These are phyloP conservation scores for Tetragonula carbonaria DNA, from an alignment of 2,888 invertebrate species.

Conservation along the genomic window DNA sequence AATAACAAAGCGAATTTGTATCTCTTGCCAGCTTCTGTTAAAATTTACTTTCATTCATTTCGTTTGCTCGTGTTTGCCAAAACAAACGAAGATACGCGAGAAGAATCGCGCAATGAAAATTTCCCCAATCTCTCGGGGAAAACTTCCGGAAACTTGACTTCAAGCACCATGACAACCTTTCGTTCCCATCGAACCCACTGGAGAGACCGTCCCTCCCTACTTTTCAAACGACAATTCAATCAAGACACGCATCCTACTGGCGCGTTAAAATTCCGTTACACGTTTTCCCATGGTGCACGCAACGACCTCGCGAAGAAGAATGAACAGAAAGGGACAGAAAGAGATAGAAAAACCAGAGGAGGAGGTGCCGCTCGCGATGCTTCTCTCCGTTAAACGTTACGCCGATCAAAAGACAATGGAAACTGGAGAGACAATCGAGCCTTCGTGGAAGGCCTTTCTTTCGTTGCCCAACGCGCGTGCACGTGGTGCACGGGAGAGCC, in stretches of 20 bases:
- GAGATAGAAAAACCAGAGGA: not conserved
- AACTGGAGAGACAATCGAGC: constrained; percentile 68
- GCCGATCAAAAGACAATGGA: constrained; percentile 65
- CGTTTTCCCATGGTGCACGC: constrained; percentile 8
- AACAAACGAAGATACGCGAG: no score
- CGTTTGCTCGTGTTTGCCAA: no score
- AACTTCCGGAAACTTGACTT: no score
- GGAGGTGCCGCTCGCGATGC: constrained; percentile 30
- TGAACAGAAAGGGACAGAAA: not conserved
- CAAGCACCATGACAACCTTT: no score
- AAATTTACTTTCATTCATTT: no score
- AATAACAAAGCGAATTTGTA: no score
- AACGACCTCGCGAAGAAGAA: not conserved
- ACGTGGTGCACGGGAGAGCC: not conserved
- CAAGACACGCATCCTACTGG: constrained; percentile 12
- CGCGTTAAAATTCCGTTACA: constrained; percentile 55
- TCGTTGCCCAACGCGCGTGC: constrained; percentile 63
- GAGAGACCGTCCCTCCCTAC: not conserved
- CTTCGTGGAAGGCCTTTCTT: constrained; percentile 63
- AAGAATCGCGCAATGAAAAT: no score
- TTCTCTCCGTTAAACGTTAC: constrained; percentile 38
- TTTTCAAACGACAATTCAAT: constrained; percentile 9
- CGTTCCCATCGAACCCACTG: not conserved
- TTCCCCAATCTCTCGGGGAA: no score
- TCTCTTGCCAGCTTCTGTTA: no score